phyloP scores from a whole-genome alignment of 2,113 vertebrate genomes.

The Philantomba maxwellii region DNA sequence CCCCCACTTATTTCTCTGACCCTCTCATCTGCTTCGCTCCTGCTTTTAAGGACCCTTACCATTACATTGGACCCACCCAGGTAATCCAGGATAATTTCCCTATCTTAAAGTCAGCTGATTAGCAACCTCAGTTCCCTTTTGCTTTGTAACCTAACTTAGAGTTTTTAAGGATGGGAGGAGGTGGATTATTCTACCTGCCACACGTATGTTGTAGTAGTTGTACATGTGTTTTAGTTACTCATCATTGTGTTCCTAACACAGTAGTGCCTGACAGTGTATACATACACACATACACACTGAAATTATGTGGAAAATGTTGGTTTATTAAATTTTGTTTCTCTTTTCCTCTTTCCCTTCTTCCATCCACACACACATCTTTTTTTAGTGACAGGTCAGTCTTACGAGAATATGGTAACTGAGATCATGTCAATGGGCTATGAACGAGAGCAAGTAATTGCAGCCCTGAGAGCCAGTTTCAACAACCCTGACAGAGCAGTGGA shows the following conservation, averaged over 20 bases:
- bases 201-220: neutral
- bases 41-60: neutral
- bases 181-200: neutral
- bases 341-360: neutral
- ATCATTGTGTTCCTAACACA: neutral
- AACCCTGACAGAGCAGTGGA: slow-evolving; percentile 97
- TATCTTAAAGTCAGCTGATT: neutral
- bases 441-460: slow-evolving; percentile 91
- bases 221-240: neutral
- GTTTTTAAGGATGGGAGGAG: neutral
- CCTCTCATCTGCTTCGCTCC: neutral
- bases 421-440: slow-evolving; percentile 99
- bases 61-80: neutral
- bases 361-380: neutral
- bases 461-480: slow-evolving; percentile 95
- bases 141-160: neutral
- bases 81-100: neutral
- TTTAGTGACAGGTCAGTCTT: slow-evolving; percentile 93
- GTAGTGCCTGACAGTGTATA: neutral
- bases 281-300: neutral
- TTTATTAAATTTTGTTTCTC: slow-evolving; percentile 9
- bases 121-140: neutral
- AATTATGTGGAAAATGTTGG: neutral
- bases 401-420: slow-evolving; percentile 97
- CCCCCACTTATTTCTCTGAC: neutral